Evolutionary conservation across 2,797 vertebrate genomes (phyloP), one percentile per base, ranked within the genome.

Genomic region (Kryptopterus vitreolus): DNA sequence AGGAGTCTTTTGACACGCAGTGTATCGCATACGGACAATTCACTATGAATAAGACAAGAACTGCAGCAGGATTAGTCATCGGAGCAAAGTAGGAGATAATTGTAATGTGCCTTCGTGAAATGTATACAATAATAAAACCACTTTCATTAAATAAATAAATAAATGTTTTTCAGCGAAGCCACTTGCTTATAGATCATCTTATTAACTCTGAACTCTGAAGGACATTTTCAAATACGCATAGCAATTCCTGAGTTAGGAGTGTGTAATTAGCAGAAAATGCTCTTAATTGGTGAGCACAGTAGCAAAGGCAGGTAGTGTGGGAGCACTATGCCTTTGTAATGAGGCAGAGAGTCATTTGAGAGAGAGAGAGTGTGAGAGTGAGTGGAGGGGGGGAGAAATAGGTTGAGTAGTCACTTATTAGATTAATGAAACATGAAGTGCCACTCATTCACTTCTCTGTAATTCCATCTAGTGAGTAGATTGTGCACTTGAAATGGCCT

Each of bases 11-110:
- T 88, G 61, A 90, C 89, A 82, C 78, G 53, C 46, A 81, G 73
- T 81, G 57, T 68, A 43, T 33, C 80, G 57, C 70, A 43, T 33
- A 38, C 83, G 81, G 77, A 87, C 84, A 85, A 70, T 78, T 81
- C 83, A 79, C 79, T 77, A 81, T 22, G 76, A 85, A 83, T 86
- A 81, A 90, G 87, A 86, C 22, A 78, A 89, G 84, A 62, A 31
- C 68, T 70, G 66, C 69, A 72, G 80, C 59, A 68, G 73, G 73
- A 80, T 79, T 82, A 81, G 78, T 78, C 76, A 76, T 46, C 62
- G 73, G 82, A 79, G 76, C 66, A 77, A 77, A 80, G 48, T 10
- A 66, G 76, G 66, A 59, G 66, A 79, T 83, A 76, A 78, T 26
- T 62, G 29, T 63, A 53, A 61, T 66, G 72, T 46, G 71, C 24